A percentile compares a stretch with the other conserved stretches of the same genome.
Evolutionary conservation across 2,888 invertebrate genomes (phyloP).

Genomic region (Limnephilus marmoratus): DNA sequence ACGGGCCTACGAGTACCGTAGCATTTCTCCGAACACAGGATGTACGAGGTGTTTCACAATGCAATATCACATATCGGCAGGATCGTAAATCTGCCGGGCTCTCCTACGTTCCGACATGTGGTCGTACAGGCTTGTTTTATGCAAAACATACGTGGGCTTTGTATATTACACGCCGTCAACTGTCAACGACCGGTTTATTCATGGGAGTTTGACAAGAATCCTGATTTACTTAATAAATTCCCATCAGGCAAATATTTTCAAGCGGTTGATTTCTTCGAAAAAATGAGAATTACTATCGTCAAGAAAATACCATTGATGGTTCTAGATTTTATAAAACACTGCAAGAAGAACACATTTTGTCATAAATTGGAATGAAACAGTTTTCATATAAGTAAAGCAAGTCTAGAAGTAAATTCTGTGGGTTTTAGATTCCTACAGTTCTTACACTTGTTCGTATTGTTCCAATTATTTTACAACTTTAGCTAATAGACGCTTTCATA

Average conservation of each 20-base stretch:
- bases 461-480: too few relatives aligned
- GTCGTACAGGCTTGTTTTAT: constrained; percentile 40
- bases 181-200: constrained; percentile 42
- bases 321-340: too few relatives aligned
- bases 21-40: constrained; percentile 62
- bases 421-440: too few relatives aligned
- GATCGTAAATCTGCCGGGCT: constrained; percentile 45
- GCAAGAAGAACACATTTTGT: not conserved
- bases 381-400: too few relatives aligned
- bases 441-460: too few relatives aligned
- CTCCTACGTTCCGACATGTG: constrained; percentile 47
- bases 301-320: too few relatives aligned
- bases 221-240: constrained; percentile 21
- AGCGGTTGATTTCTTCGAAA: not conserved
- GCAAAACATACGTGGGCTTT: constrained; percentile 50
- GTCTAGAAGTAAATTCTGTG: too few relatives aligned
- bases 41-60: constrained; percentile 50
- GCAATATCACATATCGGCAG: constrained; percentile 17
- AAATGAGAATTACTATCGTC: not conserved
- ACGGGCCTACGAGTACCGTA: constrained; percentile 53
- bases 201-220: constrained; percentile 43
- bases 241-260: not conserved
- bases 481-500: too few relatives aligned
- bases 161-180: constrained; percentile 45
- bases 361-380: not conserved